phyloP scores from a whole-genome alignment of 2,888 invertebrate species.

The Ectropis crepuscularia region DNA sequence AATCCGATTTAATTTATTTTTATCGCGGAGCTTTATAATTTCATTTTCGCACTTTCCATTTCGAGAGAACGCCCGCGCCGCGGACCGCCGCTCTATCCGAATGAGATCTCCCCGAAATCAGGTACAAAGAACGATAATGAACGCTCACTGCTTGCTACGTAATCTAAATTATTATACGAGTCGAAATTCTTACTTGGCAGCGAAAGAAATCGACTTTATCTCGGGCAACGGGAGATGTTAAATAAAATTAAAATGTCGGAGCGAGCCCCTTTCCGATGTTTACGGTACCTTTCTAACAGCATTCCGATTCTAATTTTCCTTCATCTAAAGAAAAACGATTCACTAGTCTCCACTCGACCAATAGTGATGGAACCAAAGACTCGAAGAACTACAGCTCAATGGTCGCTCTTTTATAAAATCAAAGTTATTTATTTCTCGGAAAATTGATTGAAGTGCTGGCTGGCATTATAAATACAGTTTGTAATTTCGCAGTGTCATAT shows the following conservation, averaged over 20 bases:
- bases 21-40: constrained; percentile 84
- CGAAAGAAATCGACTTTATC: constrained; percentile 83
- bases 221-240: constrained; percentile 76
- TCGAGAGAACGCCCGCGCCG: constrained; percentile 80
- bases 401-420: constrained; percentile 11
- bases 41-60: constrained; percentile 85
- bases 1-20: constrained; percentile 86
- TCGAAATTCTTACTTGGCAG: constrained; percentile 82
- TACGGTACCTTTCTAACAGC: constrained; percentile 68
- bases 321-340: constrained; percentile 56
- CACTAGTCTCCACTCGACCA: constrained; percentile 23
- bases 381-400: constrained; percentile 6
- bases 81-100: constrained; percentile 82
- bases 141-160: constrained; percentile 84
- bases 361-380: constrained; percentile 14
- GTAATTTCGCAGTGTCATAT: constrained; percentile 14
- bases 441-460: constrained; percentile 1
- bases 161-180: constrained; percentile 85
- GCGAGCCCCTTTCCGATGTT: constrained; percentile 71
- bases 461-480: constrained; percentile 7
- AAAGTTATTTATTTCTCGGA: constrained; percentile 14
- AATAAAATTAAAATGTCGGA: constrained; percentile 82
- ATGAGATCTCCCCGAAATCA: constrained; percentile 84
- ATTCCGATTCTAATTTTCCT: constrained; percentile 73
- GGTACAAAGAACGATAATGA: constrained; percentile 85